Evolutionary conservation across 2,888 invertebrate species (phyloP).

Genomic region (Drosophila histrio): DNA sequence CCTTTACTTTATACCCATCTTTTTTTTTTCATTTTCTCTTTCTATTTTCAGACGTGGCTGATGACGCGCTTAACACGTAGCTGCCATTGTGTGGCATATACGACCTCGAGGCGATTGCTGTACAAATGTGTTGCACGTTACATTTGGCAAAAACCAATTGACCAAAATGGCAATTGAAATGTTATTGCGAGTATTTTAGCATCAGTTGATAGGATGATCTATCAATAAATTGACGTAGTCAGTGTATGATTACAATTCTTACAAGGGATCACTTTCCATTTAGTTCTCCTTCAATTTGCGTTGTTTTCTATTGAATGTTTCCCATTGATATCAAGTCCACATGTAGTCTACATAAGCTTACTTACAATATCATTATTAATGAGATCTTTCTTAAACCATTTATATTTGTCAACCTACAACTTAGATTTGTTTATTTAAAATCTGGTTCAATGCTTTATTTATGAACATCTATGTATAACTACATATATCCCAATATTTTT

Average conservation of each 20-base stretch:
- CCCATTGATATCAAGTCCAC: not conserved
- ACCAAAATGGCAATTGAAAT: constrained; percentile 43
- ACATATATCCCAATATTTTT: too few relatives aligned
- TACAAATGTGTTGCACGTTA: constrained; percentile 35
- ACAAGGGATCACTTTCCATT: not conserved
- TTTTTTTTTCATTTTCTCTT: constrained; percentile 22
- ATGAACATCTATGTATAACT: too few relatives aligned
- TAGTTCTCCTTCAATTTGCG: not conserved
- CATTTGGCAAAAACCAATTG: constrained; percentile 58
- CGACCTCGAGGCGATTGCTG: constrained; percentile 59
- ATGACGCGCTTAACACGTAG: constrained; percentile 79
- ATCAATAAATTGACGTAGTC: not conserved
- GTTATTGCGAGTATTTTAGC: not conserved
- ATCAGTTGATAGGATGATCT: not conserved
- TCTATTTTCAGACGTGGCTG: constrained; percentile 46
- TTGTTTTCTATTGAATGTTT: not conserved
- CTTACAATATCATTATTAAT: not conserved
- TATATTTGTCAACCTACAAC: too few relatives aligned
- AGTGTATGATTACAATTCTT: not conserved
- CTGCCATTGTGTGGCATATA: constrained; percentile 72
- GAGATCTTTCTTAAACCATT: too few relatives aligned
- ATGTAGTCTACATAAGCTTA: not conserved
- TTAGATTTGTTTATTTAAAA: too few relatives aligned
- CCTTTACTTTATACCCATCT: constrained; percentile 5
- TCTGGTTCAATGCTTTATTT: too few relatives aligned